A percentile compares a stretch with the other conserved stretches of the same genome.
Conservation (phyloP, 2,797 vertebrate genomes). For the Scomberomorus guttatus region DNA sequence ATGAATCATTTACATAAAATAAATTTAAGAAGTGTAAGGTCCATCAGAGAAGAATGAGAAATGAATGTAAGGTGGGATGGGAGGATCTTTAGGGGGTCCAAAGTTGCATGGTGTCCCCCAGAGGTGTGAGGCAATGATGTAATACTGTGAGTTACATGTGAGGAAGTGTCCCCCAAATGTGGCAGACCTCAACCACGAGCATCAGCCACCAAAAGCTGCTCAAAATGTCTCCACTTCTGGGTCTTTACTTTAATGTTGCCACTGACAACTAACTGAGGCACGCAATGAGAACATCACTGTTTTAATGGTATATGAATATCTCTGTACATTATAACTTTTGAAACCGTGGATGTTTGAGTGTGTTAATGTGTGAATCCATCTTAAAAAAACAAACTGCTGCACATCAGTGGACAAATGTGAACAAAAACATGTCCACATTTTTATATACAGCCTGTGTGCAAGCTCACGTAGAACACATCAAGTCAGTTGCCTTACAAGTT, state of each 20-base stretch:
- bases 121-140: not conserved
- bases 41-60: not conserved
- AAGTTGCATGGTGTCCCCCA: not conserved
- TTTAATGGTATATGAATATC: slow-evolving; percentile 24
- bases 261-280: slow-evolving; percentile 1
- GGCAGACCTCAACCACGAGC: not conserved
- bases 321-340: not conserved
- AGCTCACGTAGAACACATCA: slow-evolving; percentile 11
- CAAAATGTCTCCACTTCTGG: not conserved
- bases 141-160: not conserved
- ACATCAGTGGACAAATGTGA: slow-evolving; percentile 22
- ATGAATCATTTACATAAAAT: not conserved
- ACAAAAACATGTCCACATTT: slow-evolving; percentile 5
- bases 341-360: slow-evolving; percentile 57
- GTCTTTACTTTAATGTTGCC: not conserved
- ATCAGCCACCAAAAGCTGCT: not conserved
- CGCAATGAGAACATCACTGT: slow-evolving; percentile 44
- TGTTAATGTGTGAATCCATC: slow-evolving; percentile 23
- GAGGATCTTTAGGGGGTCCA: not conserved
- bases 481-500: slow-evolving; percentile 25
- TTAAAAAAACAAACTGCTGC: not conserved
- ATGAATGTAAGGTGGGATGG: not conserved
- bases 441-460: slow-evolving; percentile 11
- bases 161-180: not conserved
- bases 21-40: not conserved